Evolutionary conservation across 2,888 invertebrate species (phyloP), one percentile per base, ranked within the genome.

Genomic region (Polymixis lichenea): DNA sequence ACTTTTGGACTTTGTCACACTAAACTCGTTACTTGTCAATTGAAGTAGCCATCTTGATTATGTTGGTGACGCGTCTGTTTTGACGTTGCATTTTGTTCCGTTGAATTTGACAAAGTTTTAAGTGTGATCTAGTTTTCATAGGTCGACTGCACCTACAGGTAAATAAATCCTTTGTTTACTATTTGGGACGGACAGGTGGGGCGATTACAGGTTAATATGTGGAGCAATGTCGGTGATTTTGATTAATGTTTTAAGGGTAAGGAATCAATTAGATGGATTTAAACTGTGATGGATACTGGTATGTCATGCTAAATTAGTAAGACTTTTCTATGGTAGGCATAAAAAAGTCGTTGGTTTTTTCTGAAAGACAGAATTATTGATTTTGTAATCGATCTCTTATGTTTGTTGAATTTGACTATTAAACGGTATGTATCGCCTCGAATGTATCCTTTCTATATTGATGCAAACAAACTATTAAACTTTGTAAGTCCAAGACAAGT

Each of bases 111-210:
- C 32, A 78, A 25, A 25, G 75, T 78, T 81, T 46, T 64, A 75
- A 53, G 25, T 75, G 32, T 74, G 28, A 22, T 77, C 22, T 56
- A 51, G 55, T 74, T 80, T 77, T 74, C 75, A 51, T 25, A 51
- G 43, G 49, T 43, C 32, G 22, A 19, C 43, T 60, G 72, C 28
- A 72, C 58, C 56, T 89, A 82, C 83, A 84, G 61, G 68, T 77
- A 80, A 86, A 84, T 78, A 68, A 78, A 80, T 77, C 51, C 65
- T 78, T 85, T 82, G 78, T 82, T 75, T 74, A 76, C 25, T 82
- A 77, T 82, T 77, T 73, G 25, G 85, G 66, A 56, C 85, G 72
- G 62, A 56, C 83, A 85, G 71, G 64, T 85, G 64, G 64, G 32
- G 61, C 68, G 17, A 61, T 60, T 49, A 68, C 83, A 82, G 60